These are phyloP conservation scores for Campoplex capitator DNA, from an alignment of 2,888 invertebrate species.

Conservation along the genomic window DNA sequence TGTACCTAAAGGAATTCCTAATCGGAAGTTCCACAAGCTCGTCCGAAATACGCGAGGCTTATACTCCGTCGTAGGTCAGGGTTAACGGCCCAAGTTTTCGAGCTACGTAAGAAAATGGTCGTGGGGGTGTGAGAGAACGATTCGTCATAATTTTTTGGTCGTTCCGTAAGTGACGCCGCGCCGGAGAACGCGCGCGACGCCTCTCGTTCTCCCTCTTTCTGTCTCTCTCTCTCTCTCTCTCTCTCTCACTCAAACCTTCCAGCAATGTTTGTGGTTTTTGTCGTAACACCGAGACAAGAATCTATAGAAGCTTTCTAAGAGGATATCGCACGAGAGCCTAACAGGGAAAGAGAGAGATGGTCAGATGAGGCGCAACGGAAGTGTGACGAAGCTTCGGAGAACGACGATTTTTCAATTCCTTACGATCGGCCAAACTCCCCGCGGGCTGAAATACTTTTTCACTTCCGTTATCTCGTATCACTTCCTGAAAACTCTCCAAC, in stretches of 20 bases:
- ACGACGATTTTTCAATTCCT: constrained; percentile 67
- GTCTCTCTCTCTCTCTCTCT: constrained; percentile 34
- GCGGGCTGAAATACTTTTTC: constrained; percentile 57
- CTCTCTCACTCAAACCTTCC: constrained; percentile 63
- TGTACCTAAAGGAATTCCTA: not conserved
- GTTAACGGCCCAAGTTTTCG: constrained; percentile 74
- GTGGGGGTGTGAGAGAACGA: constrained; percentile 61
- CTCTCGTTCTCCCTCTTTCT: constrained; percentile 39
- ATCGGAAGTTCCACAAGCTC: constrained; percentile 15
- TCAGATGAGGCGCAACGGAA: constrained; percentile 46
- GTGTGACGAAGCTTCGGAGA: constrained; percentile 45
- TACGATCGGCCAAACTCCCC: constrained; percentile 29
- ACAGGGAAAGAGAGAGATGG: constrained; percentile 19
- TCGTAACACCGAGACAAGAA: constrained; percentile 61
- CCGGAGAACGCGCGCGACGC: constrained; percentile 59
- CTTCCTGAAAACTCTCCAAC: constrained; percentile 39
- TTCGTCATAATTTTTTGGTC: constrained; percentile 73
- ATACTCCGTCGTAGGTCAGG: constrained; percentile 74
- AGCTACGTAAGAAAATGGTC: constrained; percentile 70
- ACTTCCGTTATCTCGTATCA: constrained; percentile 45
- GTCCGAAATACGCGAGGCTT: constrained; percentile 29
- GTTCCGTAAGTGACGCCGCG: constrained; percentile 58
- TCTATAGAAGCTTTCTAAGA: constrained; percentile 57
- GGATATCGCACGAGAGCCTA: constrained; percentile 51
- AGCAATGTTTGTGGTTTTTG: constrained; percentile 74